Percentiles rank a stretch among this genome's conserved stretches.
Conservation (phyloP, 2,888 invertebrate genomes). For the Tenthredo scrophulariae region DNA sequence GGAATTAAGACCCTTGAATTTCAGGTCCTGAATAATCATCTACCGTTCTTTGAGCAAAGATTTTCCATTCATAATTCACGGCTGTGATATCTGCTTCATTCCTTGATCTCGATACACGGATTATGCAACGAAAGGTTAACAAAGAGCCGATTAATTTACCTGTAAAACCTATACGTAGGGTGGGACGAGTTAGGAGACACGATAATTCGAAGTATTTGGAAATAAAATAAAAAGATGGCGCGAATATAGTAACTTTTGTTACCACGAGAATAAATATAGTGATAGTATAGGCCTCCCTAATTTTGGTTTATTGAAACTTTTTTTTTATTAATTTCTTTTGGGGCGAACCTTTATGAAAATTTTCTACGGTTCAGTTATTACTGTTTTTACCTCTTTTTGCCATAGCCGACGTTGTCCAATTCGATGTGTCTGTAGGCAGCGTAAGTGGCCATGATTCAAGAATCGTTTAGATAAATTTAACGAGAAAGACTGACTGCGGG, state of each 20-base stretch:
- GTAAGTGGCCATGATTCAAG: constrained; percentile 89
- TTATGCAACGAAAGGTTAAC: not conserved
- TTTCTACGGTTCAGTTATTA: not conserved
- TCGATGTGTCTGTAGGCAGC: constrained; percentile 96
- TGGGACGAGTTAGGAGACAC: not conserved
- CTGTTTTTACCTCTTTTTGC: constrained; percentile 90
- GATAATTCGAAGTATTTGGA: not conserved
- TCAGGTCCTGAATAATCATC: not conserved
- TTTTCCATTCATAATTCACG: not conserved
- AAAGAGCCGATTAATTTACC: not conserved
- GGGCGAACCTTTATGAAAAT: not conserved
- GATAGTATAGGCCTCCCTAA: not conserved
- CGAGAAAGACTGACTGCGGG: not conserved
- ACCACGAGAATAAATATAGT: not conserved
- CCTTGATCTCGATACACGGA: not conserved
- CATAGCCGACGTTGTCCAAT: constrained; percentile 95
- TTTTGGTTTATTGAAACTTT: not conserved
- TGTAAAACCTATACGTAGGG: not conserved
- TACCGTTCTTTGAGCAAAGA: not conserved
- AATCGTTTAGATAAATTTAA: not conserved
- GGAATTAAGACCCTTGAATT: not conserved
- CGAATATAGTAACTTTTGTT: not conserved
- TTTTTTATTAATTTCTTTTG: constrained; percentile 18
- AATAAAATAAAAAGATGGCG: constrained; percentile 11
- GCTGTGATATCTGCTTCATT: not conserved